Evolutionary conservation across 2,888 invertebrate species (phyloP).

Genomic region (Steinernema hermaphroditum): DNA sequence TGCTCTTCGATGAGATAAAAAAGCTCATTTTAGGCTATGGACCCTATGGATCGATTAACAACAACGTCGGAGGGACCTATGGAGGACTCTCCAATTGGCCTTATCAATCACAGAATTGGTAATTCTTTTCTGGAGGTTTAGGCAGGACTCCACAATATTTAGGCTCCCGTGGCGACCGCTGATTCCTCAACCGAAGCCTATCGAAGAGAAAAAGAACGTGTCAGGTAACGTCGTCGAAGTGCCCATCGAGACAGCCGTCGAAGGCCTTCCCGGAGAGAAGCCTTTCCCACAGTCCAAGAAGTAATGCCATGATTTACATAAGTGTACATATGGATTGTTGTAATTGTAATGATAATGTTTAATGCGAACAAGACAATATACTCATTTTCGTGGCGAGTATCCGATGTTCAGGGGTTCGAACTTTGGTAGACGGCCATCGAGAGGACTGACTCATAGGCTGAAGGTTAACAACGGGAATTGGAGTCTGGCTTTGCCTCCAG

Average conservation of each 20-base stretch:
- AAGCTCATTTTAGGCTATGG: conserved; percentile 21
- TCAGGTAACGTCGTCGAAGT: conserved; percentile 31
- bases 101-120: conserved; percentile 1
- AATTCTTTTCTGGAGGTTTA: neutral
- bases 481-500: too few species aligned
- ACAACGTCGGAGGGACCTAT: conserved; percentile 43
- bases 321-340: too few species aligned
- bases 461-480: too few species aligned
- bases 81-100: conserved; percentile 42
- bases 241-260: conserved; percentile 12
- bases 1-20: neutral
- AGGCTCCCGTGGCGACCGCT: conserved; percentile 22
- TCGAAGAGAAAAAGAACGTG: neutral
- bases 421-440: too few species aligned
- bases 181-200: neutral
- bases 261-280: conserved; percentile 1
- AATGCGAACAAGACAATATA: too few species aligned
- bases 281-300: neutral
- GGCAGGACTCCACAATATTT: neutral
- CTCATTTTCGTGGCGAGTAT: too few species aligned
- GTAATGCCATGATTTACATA: too few species aligned
- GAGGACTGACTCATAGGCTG: too few species aligned
- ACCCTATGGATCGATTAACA: conserved; percentile 41
- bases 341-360: too few species aligned
- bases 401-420: too few species aligned